These are phyloP conservation scores for Boloria selene DNA, from an alignment of 2,888 invertebrate species.

Conservation along the genomic window DNA sequence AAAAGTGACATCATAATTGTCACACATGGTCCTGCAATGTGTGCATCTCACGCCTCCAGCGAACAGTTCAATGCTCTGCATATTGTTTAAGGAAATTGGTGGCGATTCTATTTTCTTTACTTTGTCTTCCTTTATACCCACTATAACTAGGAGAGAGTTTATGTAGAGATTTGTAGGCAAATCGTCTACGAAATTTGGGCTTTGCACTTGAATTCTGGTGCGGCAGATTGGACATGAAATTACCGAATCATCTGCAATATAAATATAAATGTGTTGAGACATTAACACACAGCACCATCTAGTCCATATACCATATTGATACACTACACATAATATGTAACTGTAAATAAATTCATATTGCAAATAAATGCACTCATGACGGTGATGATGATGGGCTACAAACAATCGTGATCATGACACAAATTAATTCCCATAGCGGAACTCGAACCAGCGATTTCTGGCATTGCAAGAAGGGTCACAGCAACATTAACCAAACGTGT, in stretches of 20 bases:
- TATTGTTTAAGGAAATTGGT: slow-evolving; percentile 47
- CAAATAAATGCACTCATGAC: too few species aligned
- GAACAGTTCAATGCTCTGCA: slow-evolving; percentile 62
- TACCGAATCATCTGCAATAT: slow-evolving; percentile 59
- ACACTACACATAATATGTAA: too few species aligned
- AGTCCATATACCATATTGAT: too few species aligned
- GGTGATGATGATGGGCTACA: too few species aligned
- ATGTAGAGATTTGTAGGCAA: slow-evolving; percentile 87
- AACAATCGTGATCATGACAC: too few species aligned
- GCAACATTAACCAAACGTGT: too few species aligned
- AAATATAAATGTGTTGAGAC: too few species aligned
- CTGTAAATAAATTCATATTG: too few species aligned
- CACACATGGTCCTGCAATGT: slow-evolving; percentile 66
- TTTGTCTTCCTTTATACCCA: slow-evolving; percentile 55
- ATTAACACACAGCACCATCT: too few species aligned
- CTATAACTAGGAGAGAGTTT: slow-evolving; percentile 81
- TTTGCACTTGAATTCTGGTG: slow-evolving; percentile 68
- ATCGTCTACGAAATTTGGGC: slow-evolving; percentile 74
- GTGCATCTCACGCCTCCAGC: slow-evolving; percentile 51
- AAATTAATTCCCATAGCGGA: too few species aligned
- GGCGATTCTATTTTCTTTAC: slow-evolving; percentile 49
- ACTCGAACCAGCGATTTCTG: too few species aligned
- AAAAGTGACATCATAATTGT: slow-evolving; percentile 54
- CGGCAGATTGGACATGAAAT: slow-evolving; percentile 84
- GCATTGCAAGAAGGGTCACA: too few species aligned